Percentiles rank a stretch among this genome's conserved stretches.
These are phyloP conservation scores for Octonoba sinensis DNA, from an alignment of 2,888 invertebrate genomes.

Conservation along the genomic window DNA sequence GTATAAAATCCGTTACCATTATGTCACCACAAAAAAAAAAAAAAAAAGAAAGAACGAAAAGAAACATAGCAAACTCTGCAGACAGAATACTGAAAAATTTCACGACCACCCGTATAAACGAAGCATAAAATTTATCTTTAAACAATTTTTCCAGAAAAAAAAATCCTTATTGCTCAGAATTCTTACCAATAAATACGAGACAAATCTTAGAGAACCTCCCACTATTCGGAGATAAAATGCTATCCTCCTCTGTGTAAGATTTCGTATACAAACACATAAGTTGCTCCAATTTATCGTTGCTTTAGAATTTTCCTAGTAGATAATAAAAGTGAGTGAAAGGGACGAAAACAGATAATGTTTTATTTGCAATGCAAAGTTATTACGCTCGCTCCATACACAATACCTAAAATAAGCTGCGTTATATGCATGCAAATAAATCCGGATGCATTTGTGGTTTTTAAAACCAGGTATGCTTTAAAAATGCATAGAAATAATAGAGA, in stretches of 20 bases:
- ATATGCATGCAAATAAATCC: conserved; percentile 42
- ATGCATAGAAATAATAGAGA: conserved; percentile 3
- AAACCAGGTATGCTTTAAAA: conserved; percentile 14
- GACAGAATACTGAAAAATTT: too few relatives aligned
- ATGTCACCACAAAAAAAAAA: too few relatives aligned
- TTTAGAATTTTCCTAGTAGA: conserved; percentile 14
- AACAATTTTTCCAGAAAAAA: too few relatives aligned
- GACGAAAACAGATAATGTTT: conserved; percentile 29
- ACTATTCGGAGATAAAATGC: too few relatives aligned
- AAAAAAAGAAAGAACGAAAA: too few relatives aligned
- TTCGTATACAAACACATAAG: conserved; percentile 32
- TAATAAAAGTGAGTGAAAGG: conserved; percentile 12
- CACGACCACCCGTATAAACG: too few relatives aligned
- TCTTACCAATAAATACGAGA: too few relatives aligned
- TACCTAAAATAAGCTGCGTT: conserved; percentile 43
- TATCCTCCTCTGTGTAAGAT: conserved; percentile 17
- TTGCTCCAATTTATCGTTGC: conserved; percentile 38
- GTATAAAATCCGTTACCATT: too few relatives aligned
- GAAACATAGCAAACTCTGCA: too few relatives aligned
- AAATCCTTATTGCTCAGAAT: too few relatives aligned
- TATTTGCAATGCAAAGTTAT: conserved; percentile 57
- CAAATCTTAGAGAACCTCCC: too few relatives aligned
- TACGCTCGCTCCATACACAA: conserved; percentile 25
- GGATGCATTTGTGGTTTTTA: conserved; percentile 22
- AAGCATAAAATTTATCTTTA: too few relatives aligned